phyloP scores from a whole-genome alignment of 1,140 invertebrate species.

The Drosophila novamexicana region DNA sequence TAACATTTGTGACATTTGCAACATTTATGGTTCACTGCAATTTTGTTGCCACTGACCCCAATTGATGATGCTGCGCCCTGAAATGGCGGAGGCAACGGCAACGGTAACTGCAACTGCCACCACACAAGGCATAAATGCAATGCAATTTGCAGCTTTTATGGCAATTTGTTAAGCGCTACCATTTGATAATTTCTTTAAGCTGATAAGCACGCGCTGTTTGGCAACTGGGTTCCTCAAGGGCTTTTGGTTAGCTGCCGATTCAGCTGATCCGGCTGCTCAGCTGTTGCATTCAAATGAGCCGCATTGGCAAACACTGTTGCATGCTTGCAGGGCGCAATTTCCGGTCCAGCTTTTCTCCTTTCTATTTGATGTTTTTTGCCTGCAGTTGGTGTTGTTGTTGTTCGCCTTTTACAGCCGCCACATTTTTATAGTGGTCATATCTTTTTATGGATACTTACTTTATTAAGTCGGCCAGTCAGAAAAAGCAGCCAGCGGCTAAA shows the following conservation, averaged over 20 bases:
- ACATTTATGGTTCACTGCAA: slow-evolving; percentile 74
- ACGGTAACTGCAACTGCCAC: not conserved
- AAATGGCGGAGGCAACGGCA: not conserved
- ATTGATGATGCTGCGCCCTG: slow-evolving; percentile 12
- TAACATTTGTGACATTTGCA: slow-evolving; percentile 79
- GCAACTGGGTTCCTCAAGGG: not conserved
- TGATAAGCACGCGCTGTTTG: not conserved
- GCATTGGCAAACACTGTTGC: slow-evolving; percentile 48
- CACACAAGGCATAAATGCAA: slow-evolving; percentile 50
- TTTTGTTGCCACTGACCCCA: slow-evolving; percentile 49
- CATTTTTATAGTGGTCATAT: slow-evolving; percentile 69
- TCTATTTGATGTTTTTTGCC: slow-evolving; percentile 6
- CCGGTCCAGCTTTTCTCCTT: slow-evolving; percentile 1
- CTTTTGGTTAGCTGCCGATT: not conserved
- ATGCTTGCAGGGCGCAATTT: slow-evolving; percentile 30
- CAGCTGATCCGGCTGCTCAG: slow-evolving; percentile 28
- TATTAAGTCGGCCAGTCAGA: slow-evolving; percentile 56
- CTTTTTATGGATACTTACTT: slow-evolving; percentile 69
- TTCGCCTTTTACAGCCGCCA: slow-evolving; percentile 51
- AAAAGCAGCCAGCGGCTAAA: slow-evolving; percentile 33
- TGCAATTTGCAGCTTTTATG: slow-evolving; percentile 62
- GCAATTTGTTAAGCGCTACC: slow-evolving; percentile 46
- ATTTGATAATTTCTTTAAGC: slow-evolving; percentile 40
- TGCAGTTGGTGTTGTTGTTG: slow-evolving; percentile 26
- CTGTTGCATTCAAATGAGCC: slow-evolving; percentile 49